Evolutionary conservation across 2,797 vertebrate genomes (phyloP).

Genomic region (Girardinus metallicus): DNA sequence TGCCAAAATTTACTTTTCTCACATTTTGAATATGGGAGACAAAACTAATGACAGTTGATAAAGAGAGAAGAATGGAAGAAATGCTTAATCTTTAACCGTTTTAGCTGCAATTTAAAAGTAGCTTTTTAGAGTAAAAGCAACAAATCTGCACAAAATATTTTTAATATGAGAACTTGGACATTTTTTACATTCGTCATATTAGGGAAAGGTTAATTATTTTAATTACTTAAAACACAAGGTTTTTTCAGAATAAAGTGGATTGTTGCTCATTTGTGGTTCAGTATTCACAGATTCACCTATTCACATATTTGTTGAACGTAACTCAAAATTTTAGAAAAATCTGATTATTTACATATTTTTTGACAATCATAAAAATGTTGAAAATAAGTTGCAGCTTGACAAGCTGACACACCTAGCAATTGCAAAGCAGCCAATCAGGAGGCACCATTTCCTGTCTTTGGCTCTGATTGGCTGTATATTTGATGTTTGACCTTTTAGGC

Average conservation of each 20-base stretch:
- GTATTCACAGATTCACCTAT: too few species aligned
- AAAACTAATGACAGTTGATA: slow-evolving; percentile 15
- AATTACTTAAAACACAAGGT: neutral
- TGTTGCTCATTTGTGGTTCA: neutral
- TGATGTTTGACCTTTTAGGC: too few species aligned
- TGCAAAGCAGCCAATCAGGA: too few species aligned
- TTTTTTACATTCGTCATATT: neutral
- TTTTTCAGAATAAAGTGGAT: neutral
- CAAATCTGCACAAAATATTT: neutral
- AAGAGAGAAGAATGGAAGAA: neutral
- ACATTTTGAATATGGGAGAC: slow-evolving; percentile 5
- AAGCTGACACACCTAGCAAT: neutral
- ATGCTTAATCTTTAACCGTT: too few species aligned
- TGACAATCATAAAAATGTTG: too few species aligned
- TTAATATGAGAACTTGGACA: neutral
- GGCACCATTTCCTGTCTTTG: too few species aligned
- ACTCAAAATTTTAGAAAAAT: too few species aligned
- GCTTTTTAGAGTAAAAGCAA: neutral
- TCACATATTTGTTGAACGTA: too few species aligned
- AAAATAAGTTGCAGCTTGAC: neutral
- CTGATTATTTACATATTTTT: too few species aligned
- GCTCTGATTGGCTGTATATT: too few species aligned
- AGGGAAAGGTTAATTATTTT: neutral
- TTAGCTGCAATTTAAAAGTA: neutral
- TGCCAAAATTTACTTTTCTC: slow-evolving; percentile 38